A percentile compares a stretch with the other conserved stretches of the same genome.
phyloP scores from a whole-genome alignment of 2,888 invertebrate species.

The Odontocolon sp. region DNA sequence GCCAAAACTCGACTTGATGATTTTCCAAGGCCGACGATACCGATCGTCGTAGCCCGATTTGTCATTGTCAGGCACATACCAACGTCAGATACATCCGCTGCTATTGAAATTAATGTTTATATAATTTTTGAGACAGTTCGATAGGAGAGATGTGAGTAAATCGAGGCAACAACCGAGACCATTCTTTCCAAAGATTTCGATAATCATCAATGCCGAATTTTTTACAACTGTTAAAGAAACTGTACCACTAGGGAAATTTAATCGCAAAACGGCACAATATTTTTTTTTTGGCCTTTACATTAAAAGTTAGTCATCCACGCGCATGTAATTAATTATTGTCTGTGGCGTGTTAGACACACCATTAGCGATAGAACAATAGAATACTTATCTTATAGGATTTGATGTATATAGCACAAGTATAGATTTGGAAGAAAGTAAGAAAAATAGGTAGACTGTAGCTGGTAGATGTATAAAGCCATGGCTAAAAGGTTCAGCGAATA shows the following conservation, averaged over 20 bases:
- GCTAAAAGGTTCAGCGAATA: conserved; percentile 14
- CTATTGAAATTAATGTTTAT: conserved; percentile 28
- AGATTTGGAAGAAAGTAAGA: conserved; percentile 27
- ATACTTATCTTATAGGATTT: not conserved
- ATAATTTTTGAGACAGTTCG: not conserved
- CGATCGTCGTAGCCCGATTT: conserved; percentile 22
- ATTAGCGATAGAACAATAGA: conserved; percentile 3
- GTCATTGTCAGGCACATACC: conserved; percentile 42
- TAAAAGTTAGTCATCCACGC: not conserved
- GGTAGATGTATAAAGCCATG: conserved; percentile 3
- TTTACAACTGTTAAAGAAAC: not conserved
- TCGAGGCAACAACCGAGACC: not conserved
- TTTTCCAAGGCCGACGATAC: conserved; percentile 29
- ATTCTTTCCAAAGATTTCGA: conserved; percentile 37
- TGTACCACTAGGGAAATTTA: not conserved
- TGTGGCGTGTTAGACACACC: not conserved
- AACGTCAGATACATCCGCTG: conserved; percentile 28
- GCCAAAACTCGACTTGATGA: conserved; percentile 38
- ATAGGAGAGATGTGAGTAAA: not conserved
- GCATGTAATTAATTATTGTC: not conserved
- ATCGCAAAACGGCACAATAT: not conserved
- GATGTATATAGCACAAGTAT: not conserved
- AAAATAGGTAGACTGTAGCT: conserved; percentile 8
- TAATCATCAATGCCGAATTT: not conserved
- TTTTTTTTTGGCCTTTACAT: conserved; percentile 1